Conservation (phyloP, 2,797 vertebrate species). For the Amphiprion clarkii region DNA sequence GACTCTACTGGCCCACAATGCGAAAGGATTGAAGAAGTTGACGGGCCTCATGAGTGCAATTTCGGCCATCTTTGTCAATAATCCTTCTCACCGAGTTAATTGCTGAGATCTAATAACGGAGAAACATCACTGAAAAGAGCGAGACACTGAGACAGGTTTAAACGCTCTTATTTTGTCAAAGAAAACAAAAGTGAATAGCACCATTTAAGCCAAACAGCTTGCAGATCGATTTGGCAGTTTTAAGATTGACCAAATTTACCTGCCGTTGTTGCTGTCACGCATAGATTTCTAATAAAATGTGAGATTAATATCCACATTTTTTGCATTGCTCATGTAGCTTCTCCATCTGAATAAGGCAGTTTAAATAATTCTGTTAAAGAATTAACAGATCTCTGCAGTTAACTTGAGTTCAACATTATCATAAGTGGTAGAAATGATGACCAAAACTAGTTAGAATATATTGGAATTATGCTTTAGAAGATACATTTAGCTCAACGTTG, state of each 20-base stretch:
- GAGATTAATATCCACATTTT: too few species aligned
- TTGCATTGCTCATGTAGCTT: too few species aligned
- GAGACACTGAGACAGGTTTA: background rate
- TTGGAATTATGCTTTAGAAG: background rate
- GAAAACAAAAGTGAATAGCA: background rate
- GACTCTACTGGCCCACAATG: background rate
- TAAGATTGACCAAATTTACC: too few species aligned
- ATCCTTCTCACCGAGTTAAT: background rate
- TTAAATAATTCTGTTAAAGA: too few species aligned
- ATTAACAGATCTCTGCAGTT: too few species aligned
- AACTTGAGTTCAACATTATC: background rate
- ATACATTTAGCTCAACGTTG: background rate
- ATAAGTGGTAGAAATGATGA: background rate
- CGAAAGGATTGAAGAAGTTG: too few species aligned
- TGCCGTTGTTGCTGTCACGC: too few species aligned
- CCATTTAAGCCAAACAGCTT: background rate
- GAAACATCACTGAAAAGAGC: background rate
- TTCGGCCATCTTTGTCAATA: background rate
- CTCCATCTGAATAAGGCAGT: too few species aligned
- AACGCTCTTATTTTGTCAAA: background rate
- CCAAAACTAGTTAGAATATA: background rate
- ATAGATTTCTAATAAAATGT: too few species aligned
- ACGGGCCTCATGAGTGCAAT: background rate
- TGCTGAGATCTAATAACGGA: background rate
- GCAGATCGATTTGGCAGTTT: background rate